phyloP scores from a whole-genome alignment of 2,888 invertebrate species.

The Seira sanloemensis region DNA sequence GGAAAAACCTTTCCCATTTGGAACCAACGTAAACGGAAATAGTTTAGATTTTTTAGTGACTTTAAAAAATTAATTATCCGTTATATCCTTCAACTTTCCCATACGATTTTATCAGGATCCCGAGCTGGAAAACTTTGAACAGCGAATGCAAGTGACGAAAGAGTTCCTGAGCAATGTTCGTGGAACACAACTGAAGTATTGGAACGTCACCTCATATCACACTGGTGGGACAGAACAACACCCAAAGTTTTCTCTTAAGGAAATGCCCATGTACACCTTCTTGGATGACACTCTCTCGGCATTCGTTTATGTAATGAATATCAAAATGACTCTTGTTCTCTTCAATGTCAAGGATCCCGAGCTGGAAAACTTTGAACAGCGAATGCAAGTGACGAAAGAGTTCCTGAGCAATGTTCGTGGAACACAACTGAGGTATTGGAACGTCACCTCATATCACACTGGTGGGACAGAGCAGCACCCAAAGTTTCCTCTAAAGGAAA shows the following conservation, averaged over 20 bases:
- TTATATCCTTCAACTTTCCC: neutral
- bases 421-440: constrained; percentile 50
- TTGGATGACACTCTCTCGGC: constrained; percentile 88
- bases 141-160: constrained; percentile 65
- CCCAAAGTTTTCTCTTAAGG: constrained; percentile 80
- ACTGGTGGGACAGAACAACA: constrained; percentile 77
- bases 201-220: constrained; percentile 77
- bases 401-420: constrained; percentile 65
- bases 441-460: constrained; percentile 78
- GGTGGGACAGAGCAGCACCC: constrained; percentile 77
- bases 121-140: constrained; percentile 66
- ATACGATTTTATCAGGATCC: constrained; percentile 52
- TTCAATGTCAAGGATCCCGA: constrained; percentile 68
- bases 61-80: neutral
- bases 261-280: constrained; percentile 85
- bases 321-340: no score
- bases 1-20: constrained; percentile 69
- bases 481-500: constrained; percentile 80
- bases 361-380: constrained; percentile 63
- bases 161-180: constrained; percentile 65
- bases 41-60: no score
- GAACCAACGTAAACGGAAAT: constrained; percentile 58
- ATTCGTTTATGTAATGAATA: constrained; percentile 92
- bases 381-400: constrained; percentile 65
- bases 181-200: constrained; percentile 45